Evolutionary conservation across 2,888 invertebrate species (phyloP), one percentile per base, ranked within the genome.

Genomic region (Thereva unica): DNA sequence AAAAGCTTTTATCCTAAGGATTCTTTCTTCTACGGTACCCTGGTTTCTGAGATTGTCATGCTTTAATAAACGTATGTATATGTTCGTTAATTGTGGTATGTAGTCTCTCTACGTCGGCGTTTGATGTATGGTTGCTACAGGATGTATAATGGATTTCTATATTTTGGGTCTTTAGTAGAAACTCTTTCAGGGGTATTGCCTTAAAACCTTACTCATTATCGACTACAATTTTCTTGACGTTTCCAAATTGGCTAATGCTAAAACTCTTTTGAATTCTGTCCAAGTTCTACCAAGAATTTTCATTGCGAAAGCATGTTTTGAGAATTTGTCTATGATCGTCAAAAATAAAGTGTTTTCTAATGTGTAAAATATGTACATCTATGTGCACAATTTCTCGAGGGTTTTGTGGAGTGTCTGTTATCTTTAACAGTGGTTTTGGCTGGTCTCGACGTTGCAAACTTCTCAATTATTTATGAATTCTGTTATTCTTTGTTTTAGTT

Each of bases 181-280:
- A 73, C 65, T 69, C 44, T 49, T 56, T 66, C 50, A 72, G 50
- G 2, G 70, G 70, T 41, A 69, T 44, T 1, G 72, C 72, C 50
- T 72, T 71, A 12, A 70, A 71, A 5, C 70, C 72, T 54, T 71
- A 41, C 68, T 70, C 68, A 38, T 70, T 70, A 41, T 72, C 69
- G 7, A 65, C 63, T 10, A 72, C 53, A 1, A 69, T 64, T 66
- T 69, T 71, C 2, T 69, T 40, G 23, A 69, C 35, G 35, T 56
- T 57, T 0, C 72, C 71, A 40, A 71, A 63, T 40, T 59, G 67
- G 34, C 64, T 68, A 10, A 69, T 6, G 23, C 40, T 6, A 72
- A 38, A 1, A 65, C 68, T 59, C 64, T 37, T 61, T 71, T 72
- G 35, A 69, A 71, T 56, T 71, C 69, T 3, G 59, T 68, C 70